Evolutionary conservation across 1,140 invertebrate genomes (phyloP).

Genomic region (Drosophila serrata): DNA sequence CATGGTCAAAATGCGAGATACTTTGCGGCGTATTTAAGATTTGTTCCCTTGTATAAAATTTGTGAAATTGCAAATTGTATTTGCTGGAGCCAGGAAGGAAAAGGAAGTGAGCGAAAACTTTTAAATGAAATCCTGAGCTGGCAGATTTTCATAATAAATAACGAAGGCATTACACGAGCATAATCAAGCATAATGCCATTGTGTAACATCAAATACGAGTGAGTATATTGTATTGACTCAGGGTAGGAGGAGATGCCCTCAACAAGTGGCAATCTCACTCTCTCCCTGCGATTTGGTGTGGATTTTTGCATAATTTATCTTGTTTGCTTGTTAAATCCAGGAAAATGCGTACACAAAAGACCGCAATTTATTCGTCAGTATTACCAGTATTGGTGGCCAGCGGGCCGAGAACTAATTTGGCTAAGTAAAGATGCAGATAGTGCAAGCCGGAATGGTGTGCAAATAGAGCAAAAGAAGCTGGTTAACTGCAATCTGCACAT

Average conservation of each 20-base stretch:
- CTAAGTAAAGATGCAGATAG: constrained; percentile 64
- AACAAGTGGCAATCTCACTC: constrained; percentile 58
- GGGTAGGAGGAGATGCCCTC: constrained; percentile 4
- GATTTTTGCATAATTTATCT: constrained; percentile 79
- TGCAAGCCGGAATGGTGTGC: constrained; percentile 28
- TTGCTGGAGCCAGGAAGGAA: constrained; percentile 21
- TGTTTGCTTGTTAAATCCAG: constrained; percentile 61
- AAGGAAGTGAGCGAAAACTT: constrained; percentile 51
- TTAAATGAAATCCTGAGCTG: constrained; percentile 78
- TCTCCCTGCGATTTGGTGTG: constrained; percentile 24
- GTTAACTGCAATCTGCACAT: constrained; percentile 29
- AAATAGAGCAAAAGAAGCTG: constrained; percentile 32
- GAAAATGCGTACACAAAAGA: constrained; percentile 60
- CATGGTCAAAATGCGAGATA: constrained; percentile 15
- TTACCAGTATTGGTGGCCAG: constrained; percentile 22
- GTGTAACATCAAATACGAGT: constrained; percentile 59
- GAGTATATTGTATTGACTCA: constrained; percentile 40
- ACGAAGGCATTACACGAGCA: constrained; percentile 53
- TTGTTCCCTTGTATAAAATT: constrained; percentile 49
- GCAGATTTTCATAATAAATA: constrained; percentile 82
- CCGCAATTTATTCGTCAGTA: constrained; percentile 51
- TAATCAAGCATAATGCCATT: constrained; percentile 75
- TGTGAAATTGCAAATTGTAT: constrained; percentile 62
- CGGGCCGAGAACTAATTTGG: constrained; percentile 56
- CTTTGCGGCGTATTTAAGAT: constrained; percentile 50